Percentiles rank a stretch among this genome's conserved stretches.
phyloP scores from a whole-genome alignment of 2,888 invertebrate species.

The Amphipyra tragopoginis region DNA sequence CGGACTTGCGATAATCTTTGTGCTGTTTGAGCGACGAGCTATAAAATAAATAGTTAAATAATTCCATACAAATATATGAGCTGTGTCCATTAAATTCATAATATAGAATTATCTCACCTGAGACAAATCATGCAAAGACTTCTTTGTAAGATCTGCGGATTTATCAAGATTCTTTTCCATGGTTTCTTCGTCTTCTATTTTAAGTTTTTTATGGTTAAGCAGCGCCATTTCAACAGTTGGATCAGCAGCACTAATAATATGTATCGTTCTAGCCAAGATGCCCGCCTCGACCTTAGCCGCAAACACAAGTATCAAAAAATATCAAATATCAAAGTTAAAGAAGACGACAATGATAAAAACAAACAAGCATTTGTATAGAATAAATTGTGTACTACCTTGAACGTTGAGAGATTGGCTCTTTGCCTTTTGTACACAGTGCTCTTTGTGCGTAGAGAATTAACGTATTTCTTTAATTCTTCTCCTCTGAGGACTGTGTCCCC shows the following conservation, averaged over 20 bases:
- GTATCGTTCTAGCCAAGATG: conserved; percentile 93
- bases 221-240: conserved; percentile 87
- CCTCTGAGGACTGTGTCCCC: conserved; percentile 93
- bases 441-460: conserved; percentile 94
- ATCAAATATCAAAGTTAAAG: conserved; percentile 38
- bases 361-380: conserved; percentile 45
- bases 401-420: conserved; percentile 93
- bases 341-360: conserved; percentile 35
- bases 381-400: conserved; percentile 84
- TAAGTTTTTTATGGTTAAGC: conserved; percentile 86
- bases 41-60: conserved; percentile 23
- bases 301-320: too few species aligned
- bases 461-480: conserved; percentile 96
- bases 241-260: conserved; percentile 91
- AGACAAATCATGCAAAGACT: conserved; percentile 85
- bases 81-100: not conserved
- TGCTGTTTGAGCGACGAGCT: conserved; percentile 91
- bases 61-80: not conserved
- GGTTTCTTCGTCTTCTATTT: conserved; percentile 89
- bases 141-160: conserved; percentile 78
- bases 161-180: conserved; percentile 84
- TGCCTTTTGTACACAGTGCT: conserved; percentile 95
- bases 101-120: conserved; percentile 70
- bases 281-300: conserved; percentile 92
- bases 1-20: conserved; percentile 86